Evolutionary conservation across 2,888 invertebrate genomes (phyloP), one percentile per base, ranked within the genome.

Genomic region (Heliconius sara): DNA sequence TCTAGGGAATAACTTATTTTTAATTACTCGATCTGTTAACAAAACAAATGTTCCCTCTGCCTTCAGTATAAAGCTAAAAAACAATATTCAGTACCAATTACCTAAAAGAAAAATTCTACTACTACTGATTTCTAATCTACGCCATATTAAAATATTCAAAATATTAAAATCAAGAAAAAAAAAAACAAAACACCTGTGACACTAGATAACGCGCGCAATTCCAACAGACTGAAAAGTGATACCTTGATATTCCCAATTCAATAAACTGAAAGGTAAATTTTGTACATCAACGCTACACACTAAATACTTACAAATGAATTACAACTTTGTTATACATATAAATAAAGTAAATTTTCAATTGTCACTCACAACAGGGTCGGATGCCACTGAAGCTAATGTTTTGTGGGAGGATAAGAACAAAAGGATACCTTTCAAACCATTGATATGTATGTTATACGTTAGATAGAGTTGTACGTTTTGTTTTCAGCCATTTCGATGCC

Each of bases 401-500:
- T 78, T 78, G 78, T 67, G 73, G 81, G 76, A 47, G 70, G 60
- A 78, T 79, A 76, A 80, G 79, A 82, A 84, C 83, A 84, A 84
- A 84, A 70, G 80, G 75, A 80, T 81, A 76, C 79, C 83, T 80
- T 79, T 76, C 82, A 82, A 84, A 81, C 83, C 81, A 83, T 80
- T 81, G 81, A 80, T 83, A 80, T 74, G 82, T 80, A 77, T 67
- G 80, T 78, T 81, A 74, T 77, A 78, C 73, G 79, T 78, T 79
- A 78, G 83, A 81, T 82, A 81, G 68, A 72, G 79, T 80, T 79
- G 80, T 82, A 76, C 9, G 10, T 80, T 81, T 77, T 71, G 72
- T 81, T 78, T 78, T 34, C 34, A 66, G 73, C 43, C 75, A 65
- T 75, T 75, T 66, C 25, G 22, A 65, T 27, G 65, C 34, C 3